These are phyloP conservation scores for Catocala sponsa DNA, from an alignment of 2,888 invertebrate species.

Conservation along the genomic window DNA sequence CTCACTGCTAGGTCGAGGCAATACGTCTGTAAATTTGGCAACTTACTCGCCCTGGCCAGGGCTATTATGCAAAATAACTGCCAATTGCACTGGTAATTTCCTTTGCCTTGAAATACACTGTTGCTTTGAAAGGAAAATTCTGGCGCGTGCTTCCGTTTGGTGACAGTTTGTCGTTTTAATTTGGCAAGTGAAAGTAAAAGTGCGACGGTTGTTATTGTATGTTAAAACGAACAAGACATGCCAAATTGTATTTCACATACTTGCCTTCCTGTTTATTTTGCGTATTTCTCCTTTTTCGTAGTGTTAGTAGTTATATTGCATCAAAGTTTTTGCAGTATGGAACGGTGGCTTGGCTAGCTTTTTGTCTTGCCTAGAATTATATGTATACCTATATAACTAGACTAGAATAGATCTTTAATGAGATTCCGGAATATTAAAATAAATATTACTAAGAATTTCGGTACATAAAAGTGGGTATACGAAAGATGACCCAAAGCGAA, in stretches of 20 bases:
- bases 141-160: conserved; percentile 1
- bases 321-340: no score
- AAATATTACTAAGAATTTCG: no score
- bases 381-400: no score
- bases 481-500: no score
- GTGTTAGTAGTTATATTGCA: no score
- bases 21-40: conserved; percentile 30
- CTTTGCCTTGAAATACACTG: conserved; percentile 24
- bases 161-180: conserved; percentile 13
- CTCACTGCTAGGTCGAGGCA: conserved; percentile 24
- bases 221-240: not conserved
- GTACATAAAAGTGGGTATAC: no score
- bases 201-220: not conserved
- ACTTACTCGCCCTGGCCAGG: conserved; percentile 14
- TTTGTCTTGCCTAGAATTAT: no score
- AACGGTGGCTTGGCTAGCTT: no score
- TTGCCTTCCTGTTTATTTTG: not conserved
- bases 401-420: no score
- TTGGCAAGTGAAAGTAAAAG: conserved; percentile 21
- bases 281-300: not conserved
- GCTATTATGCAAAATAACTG: conserved; percentile 38
- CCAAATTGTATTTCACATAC: not conserved
- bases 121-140: conserved; percentile 27
- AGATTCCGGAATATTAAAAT: no score
- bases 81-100: conserved; percentile 30